Base-by-base conservation (phyloP, 2,888 invertebrate species). In the Caenorhabditis auriculariae region DNA sequence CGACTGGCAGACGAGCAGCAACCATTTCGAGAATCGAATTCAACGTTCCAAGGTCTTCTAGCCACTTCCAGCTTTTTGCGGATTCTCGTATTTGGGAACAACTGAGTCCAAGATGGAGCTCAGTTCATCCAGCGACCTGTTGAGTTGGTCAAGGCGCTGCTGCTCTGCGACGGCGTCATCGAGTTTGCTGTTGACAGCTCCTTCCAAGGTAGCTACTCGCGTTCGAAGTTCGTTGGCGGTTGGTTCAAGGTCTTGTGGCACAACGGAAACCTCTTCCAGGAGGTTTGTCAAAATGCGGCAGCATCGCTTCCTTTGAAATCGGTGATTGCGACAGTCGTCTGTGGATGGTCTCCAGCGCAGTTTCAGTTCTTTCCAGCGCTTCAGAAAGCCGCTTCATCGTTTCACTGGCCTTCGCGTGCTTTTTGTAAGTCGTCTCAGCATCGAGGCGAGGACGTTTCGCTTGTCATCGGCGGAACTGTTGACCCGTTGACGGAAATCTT, bases 351-450 rank as follows among this genome's bases (percentile, higher is more conserved):
- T 19, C 38, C 38, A 17, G 45, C 21, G 23, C 37, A 55, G 43
- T 50, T 49, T 67, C 60, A 42, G 60, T 56, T 27, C 54, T 45
- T 44, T 58, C 53, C 21, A 67, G 44, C n/a, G 64, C 60, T 37
- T 67, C 58, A 28, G 44, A 54, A 23, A 61, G 49, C 45, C 55
- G 50, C 46, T 66, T 58, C 29, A 66, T n/a, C 32, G 55, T 56
- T 44, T 61, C 59, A 44, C 44, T 53, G 15, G 61, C 61, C 15
- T 56, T 50, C 50, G 52, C 53, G 45, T 48, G 39, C 44, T 58
- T 47, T 43, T n/a, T n/a, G n/a, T n/a, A n/a, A n/a, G n/a, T n/a
- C n/a, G n/a, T n/a, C n/a, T n/a, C n/a, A n/a, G n/a, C n/a, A n/a
- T n/a, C n/a, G n/a, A n/a, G 26, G 58, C 64, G 21, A 61, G 48